Evolutionary conservation across 2,797 vertebrate genomes (phyloP).

Genomic region (Malurus leucopterus): DNA sequence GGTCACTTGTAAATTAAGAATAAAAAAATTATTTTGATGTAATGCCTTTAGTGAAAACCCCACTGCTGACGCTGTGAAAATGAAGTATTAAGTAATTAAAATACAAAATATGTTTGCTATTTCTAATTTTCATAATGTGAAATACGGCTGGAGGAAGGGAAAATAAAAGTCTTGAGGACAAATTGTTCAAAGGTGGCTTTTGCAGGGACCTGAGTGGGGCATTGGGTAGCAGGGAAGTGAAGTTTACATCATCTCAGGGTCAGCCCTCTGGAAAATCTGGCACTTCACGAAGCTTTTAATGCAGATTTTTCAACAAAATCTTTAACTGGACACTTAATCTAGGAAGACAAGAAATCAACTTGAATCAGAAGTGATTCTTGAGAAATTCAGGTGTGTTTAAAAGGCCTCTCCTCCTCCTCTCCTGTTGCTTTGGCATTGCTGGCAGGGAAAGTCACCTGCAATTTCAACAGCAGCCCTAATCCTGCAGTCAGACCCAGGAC

Average conservation of each 20-base stretch:
- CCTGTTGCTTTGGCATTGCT: background rate
- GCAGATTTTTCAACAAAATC: background rate
- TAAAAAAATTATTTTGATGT: background rate
- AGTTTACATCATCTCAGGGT: background rate
- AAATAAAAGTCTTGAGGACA: background rate
- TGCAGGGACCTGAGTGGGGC: background rate
- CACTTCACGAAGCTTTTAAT: background rate
- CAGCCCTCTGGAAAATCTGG: background rate
- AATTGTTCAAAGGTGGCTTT: background rate
- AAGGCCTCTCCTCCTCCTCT: background rate
- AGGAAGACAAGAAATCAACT: background rate
- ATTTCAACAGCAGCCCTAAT: background rate
- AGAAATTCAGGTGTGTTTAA: background rate
- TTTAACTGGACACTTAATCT: background rate
- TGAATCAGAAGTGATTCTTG: background rate
- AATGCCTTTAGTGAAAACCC: background rate
- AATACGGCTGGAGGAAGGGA: background rate
- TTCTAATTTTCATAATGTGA: background rate
- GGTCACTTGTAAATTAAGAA: background rate
- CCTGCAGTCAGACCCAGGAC: background rate
- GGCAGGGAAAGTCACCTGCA: background rate
- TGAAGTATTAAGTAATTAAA: background rate
- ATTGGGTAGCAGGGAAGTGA: background rate
- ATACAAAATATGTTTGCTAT: background rate
- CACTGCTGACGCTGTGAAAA: background rate